Evolutionary conservation across 2,113 vertebrate species (phyloP), one percentile per base, ranked within the genome.

Genomic region (Odobenus rosmarus): DNA sequence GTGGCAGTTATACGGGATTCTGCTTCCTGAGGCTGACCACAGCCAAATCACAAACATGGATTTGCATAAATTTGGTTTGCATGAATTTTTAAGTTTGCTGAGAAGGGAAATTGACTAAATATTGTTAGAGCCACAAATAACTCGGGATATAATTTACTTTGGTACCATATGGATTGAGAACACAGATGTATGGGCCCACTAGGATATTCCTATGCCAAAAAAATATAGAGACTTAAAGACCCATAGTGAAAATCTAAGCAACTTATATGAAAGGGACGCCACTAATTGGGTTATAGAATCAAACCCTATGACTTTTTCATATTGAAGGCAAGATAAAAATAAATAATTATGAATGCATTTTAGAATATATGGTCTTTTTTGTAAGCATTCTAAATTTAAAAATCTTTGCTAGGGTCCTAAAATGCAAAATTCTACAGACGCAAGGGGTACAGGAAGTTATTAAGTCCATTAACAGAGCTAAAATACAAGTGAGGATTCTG

Each of bases 41-140:
- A 69, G 88, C 87, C 67, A 69, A 97, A 94, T 82, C 28, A 77
- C 88, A 96, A 96, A 96, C 93, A 74, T 80, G 31, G 61, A 96
- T 96, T 96, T 97, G 90, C 83, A 96, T 96, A 93, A 92, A 81
- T 90, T 97, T 62, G 59, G 13, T 85, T 97, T 81, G 57, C 57
- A 92, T 95, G 92, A 93, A 84, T 93, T 90, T 94, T 93, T 69
- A 93, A 96, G 61, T 92, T 93, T 90, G 39, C 87, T 93, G 61
- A 97, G 87, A 96, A 96, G 90, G 36, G 57, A 92, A 95, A 93
- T 83, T 69, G 24, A 93, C 76, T 94, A 81, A 76, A 86, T 97
- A 92, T 95, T 92, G 69, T 96, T 95, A 82, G 46, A 87, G 72
- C 49, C n/a, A 92, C 62, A 76, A 72, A 95, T 90, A 86, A 93